Base-by-base conservation (phyloP, 2,113 vertebrate genomes). In the Tonatia bakeri region DNA sequence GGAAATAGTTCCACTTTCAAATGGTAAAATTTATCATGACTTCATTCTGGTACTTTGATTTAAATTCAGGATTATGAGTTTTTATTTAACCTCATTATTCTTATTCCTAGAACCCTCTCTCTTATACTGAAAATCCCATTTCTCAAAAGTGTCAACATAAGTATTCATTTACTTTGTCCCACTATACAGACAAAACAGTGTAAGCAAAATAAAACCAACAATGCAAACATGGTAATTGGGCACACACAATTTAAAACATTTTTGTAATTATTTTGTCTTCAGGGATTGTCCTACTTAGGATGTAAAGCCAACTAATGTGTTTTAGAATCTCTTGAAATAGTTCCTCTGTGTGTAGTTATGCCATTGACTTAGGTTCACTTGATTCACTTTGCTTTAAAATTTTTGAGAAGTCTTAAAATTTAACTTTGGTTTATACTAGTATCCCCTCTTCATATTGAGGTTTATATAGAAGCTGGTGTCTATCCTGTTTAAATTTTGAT, bases 271-370 rank as follows among this genome's bases (percentile, higher is more conserved):
- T 67, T 97, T 73, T 67, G 4, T 73, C 45, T 87, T 88, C 54
- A 80, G 72, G 13, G 10, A 72, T 83, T 91, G 50, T 92, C 24
- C 17, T 89, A 70, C 14, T 76, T 93, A 94, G 17, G 7, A 82
- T 43, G 8, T 54, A 38, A 90, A 87, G 9, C n/a, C 28, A 85
- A 92, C 64, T 33, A 19, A 43, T 75, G 3, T 96, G 31, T 92
- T 93, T 97, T 79, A 87, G 94, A 96, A 81, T 67, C 76, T 67
- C 45, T 80, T 88, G 54, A 38, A 77, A 91, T 50, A 89, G 17
- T 76, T 91, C 26, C 20, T 76, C 20, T 54, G 2, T 64, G 45
- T 64, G 38, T 80, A 28, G 24, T 81, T 97, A 79, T 89, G 22
- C 65, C 4, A 94, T 13, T 73, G 85, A 72, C 10, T 85, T 90